These are phyloP conservation scores for Lagocephalus sceleratus DNA, from an alignment of 2,797 vertebrate species.

Conservation along the genomic window DNA sequence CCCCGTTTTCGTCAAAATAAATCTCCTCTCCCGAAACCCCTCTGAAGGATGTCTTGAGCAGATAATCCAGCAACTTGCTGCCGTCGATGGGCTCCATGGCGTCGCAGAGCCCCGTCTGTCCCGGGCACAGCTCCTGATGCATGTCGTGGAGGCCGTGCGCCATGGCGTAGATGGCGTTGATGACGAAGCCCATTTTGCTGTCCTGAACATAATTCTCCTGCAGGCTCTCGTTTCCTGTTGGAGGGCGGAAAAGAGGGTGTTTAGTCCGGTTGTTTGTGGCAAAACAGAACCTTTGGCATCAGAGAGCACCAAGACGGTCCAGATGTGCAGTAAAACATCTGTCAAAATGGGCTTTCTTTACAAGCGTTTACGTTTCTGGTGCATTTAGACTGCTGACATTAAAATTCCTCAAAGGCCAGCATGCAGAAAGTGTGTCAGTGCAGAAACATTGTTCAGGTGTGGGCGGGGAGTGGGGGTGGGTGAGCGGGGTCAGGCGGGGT, in stretches of 20 bases:
- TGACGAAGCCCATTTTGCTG: slow-evolving; percentile 99
- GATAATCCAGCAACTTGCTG: slow-evolving; percentile 91
- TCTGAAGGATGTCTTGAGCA: slow-evolving; percentile 91
- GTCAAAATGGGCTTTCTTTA: slow-evolving; percentile 7
- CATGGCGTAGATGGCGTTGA: slow-evolving; percentile 99
- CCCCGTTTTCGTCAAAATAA: slow-evolving; percentile 97
- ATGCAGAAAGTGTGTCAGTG: slow-evolving; percentile 45
- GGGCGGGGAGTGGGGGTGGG: too few species aligned
- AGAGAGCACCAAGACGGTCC: slow-evolving; percentile 24
- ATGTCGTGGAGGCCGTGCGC: slow-evolving; percentile 95
- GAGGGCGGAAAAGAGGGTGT: slow-evolving; percentile 13
- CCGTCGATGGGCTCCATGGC: slow-evolving; percentile 98
- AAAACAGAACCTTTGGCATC: slow-evolving; percentile 2
- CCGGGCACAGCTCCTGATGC: slow-evolving; percentile 87
- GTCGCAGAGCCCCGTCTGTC: slow-evolving; percentile 87
- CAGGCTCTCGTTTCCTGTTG: slow-evolving; percentile 92
- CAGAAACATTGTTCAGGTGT: slow-evolving; percentile 8
- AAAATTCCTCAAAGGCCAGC: slow-evolving; percentile 20
- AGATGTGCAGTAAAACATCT: slow-evolving; percentile 24
- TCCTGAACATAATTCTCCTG: slow-evolving; percentile 97
- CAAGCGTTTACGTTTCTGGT: slow-evolving; percentile 1
- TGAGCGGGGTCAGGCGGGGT: too few species aligned
- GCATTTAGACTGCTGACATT: slow-evolving; percentile 31
- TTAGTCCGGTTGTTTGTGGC: neutral
- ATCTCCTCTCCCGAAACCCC: slow-evolving; percentile 96